Evolutionary conservation across 1,140 invertebrate genomes (phyloP), one percentile per base, ranked within the genome.

Genomic region (Wiebesia pumilae): DNA sequence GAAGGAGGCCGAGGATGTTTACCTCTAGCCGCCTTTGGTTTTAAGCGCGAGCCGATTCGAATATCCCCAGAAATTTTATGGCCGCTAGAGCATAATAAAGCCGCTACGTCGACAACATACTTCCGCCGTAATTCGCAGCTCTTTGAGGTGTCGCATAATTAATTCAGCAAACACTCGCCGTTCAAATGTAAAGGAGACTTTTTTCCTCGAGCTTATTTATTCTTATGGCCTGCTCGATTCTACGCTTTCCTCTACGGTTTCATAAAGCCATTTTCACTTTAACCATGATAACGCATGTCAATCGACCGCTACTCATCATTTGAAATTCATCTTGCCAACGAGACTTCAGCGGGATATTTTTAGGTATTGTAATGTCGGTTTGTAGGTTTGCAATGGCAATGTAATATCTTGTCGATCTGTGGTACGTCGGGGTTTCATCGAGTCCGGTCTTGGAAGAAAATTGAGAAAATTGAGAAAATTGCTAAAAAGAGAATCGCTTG

Each of bases 51-150:
- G 62, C 77, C 77, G 65, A 85, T 81, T 85, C 77, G 84, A 58
- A 81, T 81, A 85, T 58, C 51, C 33, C 51, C 16, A 35, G 84
- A 54, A 58, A 85, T 80, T 85, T 85, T 85, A 84, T 79, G 27
- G 38, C n/a, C 40, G 65, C 21, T 33, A 38, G 67, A 38, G 81
- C 47, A 19, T 73, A 73, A 83, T 83, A 83, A 83, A 62, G 75
- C 30, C 47, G 35, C 58, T 51, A 58, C 73, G 35, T 77, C 54
- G 71, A 84, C 71, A 65, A 47, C n/a, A 78, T 73, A 77, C 38
- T 65, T 47, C 21, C 82, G 47, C 30, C 35, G 62, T 78, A 84
- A 84, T 84, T 78, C 43, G 75, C 54, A 62, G 69, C 21, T 47
- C 83, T 79, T 84, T 79, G 54, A 78, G 35, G 58, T 58, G 0